Conservation (phyloP, 64 coral and sea anemone genomes). For the Actinia equina region DNA sequence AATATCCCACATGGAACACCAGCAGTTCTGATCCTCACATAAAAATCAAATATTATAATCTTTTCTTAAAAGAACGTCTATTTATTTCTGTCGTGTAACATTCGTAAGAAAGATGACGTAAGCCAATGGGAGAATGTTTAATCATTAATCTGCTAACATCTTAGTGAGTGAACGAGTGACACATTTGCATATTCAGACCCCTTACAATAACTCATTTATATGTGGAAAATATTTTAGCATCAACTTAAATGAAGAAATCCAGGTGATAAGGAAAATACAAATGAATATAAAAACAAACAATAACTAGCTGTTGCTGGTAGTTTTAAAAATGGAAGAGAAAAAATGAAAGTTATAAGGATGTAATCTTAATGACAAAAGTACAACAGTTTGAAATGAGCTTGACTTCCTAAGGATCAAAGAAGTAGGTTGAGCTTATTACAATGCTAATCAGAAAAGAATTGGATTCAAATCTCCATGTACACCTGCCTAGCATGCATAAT, state of each 20-base stretch:
- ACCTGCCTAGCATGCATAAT: neutral
- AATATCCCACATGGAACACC: no score
- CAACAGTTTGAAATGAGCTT: neutral
- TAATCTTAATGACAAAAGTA: neutral
- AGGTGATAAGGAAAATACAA: neutral
- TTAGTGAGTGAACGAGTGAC: no score
- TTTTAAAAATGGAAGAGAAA: neutral
- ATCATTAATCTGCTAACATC: no score
- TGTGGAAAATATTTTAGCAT: neutral
- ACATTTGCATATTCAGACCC: no score
- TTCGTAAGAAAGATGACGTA: no score
- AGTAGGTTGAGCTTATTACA: slow-evolving; percentile 10
- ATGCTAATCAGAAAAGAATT: slow-evolving; percentile 17
- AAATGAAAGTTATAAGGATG: neutral
- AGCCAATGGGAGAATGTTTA: no score
- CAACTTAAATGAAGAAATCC: neutral
- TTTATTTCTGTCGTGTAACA: no score
- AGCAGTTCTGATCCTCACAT: no score
- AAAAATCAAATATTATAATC: no score
- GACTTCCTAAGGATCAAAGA: neutral
- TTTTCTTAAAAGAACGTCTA: no score
- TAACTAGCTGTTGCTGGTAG: neutral
- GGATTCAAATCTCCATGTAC: neutral
- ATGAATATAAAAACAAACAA: neutral
- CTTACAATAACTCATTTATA: no score